These are phyloP conservation scores for Trichechus manatus DNA, from an alignment of 2,113 vertebrate species.

Conservation along the genomic window DNA sequence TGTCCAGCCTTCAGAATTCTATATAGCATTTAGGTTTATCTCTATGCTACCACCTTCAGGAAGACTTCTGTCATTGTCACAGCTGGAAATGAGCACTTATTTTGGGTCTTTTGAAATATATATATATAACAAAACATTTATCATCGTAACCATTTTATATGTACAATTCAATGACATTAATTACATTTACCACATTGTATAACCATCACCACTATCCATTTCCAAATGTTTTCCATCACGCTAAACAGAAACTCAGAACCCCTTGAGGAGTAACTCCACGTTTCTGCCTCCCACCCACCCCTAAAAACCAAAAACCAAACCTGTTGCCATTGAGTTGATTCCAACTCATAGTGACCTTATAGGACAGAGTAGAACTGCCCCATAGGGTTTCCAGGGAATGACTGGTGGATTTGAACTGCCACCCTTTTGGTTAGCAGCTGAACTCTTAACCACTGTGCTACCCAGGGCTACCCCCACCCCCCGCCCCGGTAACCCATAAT, in stretches of 20 bases:
- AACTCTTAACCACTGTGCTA: too few relatives aligned
- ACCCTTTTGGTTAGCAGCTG: too few relatives aligned
- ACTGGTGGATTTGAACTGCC: too few relatives aligned
- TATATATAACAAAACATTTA: not conserved
- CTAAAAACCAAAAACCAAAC: too few relatives aligned
- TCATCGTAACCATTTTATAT: not conserved
- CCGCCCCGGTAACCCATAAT: too few relatives aligned
- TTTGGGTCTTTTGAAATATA: not conserved
- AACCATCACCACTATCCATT: not conserved
- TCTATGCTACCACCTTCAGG: not conserved
- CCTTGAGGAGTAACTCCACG: not conserved
- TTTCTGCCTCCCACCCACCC: not conserved
- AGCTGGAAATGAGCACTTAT: not conserved
- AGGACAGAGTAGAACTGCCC: too few relatives aligned
- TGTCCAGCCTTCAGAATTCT: not conserved
- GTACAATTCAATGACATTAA: not conserved
- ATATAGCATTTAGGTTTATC: not conserved
- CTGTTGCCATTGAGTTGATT: too few relatives aligned
- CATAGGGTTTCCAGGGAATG: too few relatives aligned
- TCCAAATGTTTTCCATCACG: not conserved
- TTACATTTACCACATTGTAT: not conserved
- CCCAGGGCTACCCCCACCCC: too few relatives aligned
- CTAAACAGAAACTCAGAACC: not conserved
- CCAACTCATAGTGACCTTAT: too few relatives aligned
- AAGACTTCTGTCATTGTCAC: not conserved